These are phyloP conservation scores for Merops nubicus DNA, from an alignment of 2,113 vertebrate genomes.

Conservation along the genomic window DNA sequence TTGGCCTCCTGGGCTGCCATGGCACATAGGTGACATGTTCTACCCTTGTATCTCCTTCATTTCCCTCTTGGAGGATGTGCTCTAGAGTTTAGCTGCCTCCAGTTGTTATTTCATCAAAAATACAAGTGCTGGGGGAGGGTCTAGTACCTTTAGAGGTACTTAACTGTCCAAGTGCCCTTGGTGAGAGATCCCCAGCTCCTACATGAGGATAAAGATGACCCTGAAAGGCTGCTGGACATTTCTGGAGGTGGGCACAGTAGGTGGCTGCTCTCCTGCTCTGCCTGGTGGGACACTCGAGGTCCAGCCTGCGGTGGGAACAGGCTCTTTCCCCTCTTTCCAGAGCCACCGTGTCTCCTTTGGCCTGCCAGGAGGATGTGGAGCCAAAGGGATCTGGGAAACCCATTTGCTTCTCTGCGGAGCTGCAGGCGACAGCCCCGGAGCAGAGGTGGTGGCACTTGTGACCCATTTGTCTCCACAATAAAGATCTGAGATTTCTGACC, in stretches of 20 bases:
- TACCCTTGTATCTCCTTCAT: not conserved
- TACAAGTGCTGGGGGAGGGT: not conserved
- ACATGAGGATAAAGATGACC: accelerated
- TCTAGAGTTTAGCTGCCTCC: not conserved
- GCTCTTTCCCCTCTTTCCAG: not conserved
- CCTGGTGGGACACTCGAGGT: accelerated
- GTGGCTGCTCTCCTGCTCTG: accelerated
- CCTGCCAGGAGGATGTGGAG: not conserved
- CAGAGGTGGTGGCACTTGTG: not conserved
- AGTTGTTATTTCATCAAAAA: not conserved
- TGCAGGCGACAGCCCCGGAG: not conserved
- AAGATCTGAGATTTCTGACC: conserved; percentile 23
- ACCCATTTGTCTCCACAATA: conserved; percentile 39
- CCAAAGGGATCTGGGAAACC: not conserved
- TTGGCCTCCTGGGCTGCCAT: too few relatives aligned
- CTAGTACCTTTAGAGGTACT: not conserved
- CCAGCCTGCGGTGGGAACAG: not conserved
- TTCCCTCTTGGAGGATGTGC: accelerated
- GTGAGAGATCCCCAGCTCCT: not conserved
- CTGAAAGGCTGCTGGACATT: not conserved
- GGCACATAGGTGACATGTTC: too few relatives aligned
- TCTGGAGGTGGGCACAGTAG: not conserved
- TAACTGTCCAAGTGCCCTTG: not conserved
- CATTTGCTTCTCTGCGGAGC: not conserved
- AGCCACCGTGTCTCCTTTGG: accelerated